These are phyloP conservation scores for Brachycybe producta DNA, from an alignment of 2,888 invertebrate genomes.

Conservation along the genomic window DNA sequence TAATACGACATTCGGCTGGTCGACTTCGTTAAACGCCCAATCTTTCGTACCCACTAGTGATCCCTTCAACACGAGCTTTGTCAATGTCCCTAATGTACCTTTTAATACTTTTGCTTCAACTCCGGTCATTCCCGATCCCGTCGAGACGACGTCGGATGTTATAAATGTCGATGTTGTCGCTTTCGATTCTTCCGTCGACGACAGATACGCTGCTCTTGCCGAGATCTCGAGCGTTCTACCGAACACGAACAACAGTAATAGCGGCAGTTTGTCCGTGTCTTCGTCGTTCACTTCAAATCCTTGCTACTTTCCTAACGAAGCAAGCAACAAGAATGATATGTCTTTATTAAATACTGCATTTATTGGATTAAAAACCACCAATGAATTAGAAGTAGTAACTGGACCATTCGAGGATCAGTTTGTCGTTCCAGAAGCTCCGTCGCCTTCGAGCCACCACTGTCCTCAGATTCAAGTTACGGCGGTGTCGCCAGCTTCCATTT, in stretches of 20 bases:
- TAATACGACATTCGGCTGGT: too few relatives aligned
- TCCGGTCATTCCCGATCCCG: conserved; percentile 11
- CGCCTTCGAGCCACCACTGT: not conserved
- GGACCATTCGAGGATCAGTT: conserved; percentile 31
- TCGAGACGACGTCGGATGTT: conserved; percentile 5
- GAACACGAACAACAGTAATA: not conserved
- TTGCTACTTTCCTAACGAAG: not conserved
- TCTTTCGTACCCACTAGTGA: conserved; percentile 18
- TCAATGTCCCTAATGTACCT: conserved; percentile 2
- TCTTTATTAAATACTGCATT: not conserved
- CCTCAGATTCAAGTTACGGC: not conserved
- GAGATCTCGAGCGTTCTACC: conserved; percentile 2
- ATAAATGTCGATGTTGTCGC: conserved; percentile 16
- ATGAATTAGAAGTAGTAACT: not conserved
- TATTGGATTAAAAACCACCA: not conserved
- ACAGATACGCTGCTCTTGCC: conserved; percentile 10
- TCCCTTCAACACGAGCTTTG: conserved; percentile 17
- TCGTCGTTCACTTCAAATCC: not conserved
- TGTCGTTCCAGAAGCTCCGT: conserved; percentile 21
- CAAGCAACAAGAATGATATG: not conserved
- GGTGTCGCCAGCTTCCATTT: conserved; percentile 49
- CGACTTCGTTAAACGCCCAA: too few relatives aligned
- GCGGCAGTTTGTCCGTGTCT: not conserved
- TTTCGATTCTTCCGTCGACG: conserved; percentile 18
- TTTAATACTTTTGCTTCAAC: conserved; percentile 1